Evolutionary conservation across 2,888 invertebrate genomes (phyloP), one percentile per base, ranked within the genome.

Genomic region (Leptinotarsa tumamoca): DNA sequence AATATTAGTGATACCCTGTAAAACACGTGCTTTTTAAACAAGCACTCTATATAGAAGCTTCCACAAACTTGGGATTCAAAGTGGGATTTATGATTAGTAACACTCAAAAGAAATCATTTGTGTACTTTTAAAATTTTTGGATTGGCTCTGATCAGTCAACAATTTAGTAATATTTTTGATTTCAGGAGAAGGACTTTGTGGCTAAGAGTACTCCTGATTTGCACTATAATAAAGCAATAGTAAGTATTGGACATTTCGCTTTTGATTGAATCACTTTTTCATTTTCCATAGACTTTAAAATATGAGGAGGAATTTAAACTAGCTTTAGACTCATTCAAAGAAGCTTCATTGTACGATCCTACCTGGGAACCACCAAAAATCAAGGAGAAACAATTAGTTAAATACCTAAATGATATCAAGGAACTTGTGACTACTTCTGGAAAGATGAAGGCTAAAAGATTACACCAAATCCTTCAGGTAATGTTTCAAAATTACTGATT

Each of bases 141-240:
- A 5, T 43, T 43, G 7, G 33, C 4, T 18, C 21, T 58, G 7
- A 18, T 58, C 4, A 18, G 17, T n/a, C 13, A 21, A 58, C 0
- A 58, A 18, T 21, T 58, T 10, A 58, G 13, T 58, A 13, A 21
- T 71, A 18, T 75, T 80, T 76, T 79, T 79, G 78, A 76, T 86
- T 87, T 43, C 85, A 93, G 93, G 93, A 93, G 86, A 92, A 92
- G 86, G 93, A 96, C 86, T 89, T 92, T 0, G 89, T 93, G 3
- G 93, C 95, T 0, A 92, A 90, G 84, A 93, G 92, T 77, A 94
- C 94, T 81, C 93, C 95, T 0, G 95, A 96, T 88, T 90, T 96
- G 67, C 94, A 95, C 89, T 96, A 94, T 86, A 96, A 96, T 88
- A 94, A 94, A 89, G 95, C 94, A 75, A 92, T 94, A 85, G 96